Evolutionary conservation across 2,113 vertebrate species (phyloP).

Genomic region (Apodemus sylvaticus): DNA sequence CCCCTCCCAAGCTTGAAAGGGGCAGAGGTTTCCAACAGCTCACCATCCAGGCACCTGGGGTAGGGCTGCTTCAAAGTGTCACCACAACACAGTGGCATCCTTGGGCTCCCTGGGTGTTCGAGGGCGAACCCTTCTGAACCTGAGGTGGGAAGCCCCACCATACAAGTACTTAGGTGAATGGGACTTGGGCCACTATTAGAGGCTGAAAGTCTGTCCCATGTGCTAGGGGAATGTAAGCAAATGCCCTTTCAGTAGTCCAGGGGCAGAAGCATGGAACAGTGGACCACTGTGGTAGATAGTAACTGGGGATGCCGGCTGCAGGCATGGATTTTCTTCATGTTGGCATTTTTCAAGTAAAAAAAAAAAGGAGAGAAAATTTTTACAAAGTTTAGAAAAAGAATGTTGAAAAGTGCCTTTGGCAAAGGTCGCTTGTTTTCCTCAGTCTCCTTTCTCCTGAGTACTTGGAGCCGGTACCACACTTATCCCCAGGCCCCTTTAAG

Average conservation of each 20-base stretch:
- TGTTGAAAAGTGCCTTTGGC: not conserved
- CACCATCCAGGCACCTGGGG: not conserved
- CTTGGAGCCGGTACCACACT: not conserved
- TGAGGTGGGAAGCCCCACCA: not conserved
- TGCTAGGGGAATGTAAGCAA: not conserved
- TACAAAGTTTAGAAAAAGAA: not conserved
- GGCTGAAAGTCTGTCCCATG: not conserved
- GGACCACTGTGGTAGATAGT: not conserved
- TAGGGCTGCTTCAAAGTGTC: not conserved
- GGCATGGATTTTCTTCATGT: not conserved
- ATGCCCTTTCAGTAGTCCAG: not conserved
- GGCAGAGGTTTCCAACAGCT: not conserved
- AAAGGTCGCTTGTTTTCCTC: not conserved
- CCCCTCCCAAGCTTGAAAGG: not conserved
- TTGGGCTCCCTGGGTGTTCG: not conserved
- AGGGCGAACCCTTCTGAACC: not conserved
- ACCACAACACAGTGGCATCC: not conserved
- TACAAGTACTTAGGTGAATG: not conserved
- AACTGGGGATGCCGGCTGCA: not conserved
- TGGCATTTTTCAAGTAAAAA: not conserved
- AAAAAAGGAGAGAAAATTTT: not conserved
- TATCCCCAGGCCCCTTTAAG: fast-evolving
- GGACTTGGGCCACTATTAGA: not conserved
- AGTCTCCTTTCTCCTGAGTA: not conserved
- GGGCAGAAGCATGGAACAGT: too few relatives aligned